Base-by-base conservation (phyloP, 2,113 vertebrate species). In the Nannobrachium achirus region DNA sequence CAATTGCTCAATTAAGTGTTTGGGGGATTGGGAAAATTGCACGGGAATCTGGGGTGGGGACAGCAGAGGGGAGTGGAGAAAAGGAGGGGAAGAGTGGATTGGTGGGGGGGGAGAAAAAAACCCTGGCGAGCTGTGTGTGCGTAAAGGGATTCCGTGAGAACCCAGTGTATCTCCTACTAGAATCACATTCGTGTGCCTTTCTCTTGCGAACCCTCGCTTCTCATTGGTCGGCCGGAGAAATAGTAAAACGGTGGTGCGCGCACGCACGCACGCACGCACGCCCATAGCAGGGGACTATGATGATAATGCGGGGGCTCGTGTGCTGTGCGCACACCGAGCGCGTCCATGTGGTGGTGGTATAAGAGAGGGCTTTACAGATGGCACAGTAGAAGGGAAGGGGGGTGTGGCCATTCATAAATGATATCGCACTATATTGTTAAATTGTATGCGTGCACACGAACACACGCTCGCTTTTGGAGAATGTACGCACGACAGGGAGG, bases 1-100 rank as follows among this genome's bases (percentile, higher is more conserved):
- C 92, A 92, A 95, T 94, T 94, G 93, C 93, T 96, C 95, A 96
- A 97, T 96, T 94, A 96, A 93, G 93, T 92, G 90, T 86, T 91
- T 60, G 25, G 25, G 87, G 93, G 87, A 90, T 90, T 89, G 88
- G 81, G 89, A 85, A 63, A 87, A 89, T 88, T 91, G 83, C 82
- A 87, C 81, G 88, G 84, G 82, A 85, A 85, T 78, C 78, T 79
- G 83, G 89, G 88, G 88, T 89, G 87, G 89, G 80, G 86, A 87
- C 78, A 80, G 79, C 49, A 69, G 82, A 76, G 79, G 78, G 82
- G 86, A 80, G 80, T 83, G 74, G 72, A 78, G 76, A 82, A 89
- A 85, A 78, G 72, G 62, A 81, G 83, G 83, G 57, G 77, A 80
- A 69, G 85, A 87, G 84, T 83, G 76, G 84, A 81, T 86, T 87